phyloP scores from a whole-genome alignment of 2,797 vertebrate genomes.

The Cichlasoma orientale region DNA sequence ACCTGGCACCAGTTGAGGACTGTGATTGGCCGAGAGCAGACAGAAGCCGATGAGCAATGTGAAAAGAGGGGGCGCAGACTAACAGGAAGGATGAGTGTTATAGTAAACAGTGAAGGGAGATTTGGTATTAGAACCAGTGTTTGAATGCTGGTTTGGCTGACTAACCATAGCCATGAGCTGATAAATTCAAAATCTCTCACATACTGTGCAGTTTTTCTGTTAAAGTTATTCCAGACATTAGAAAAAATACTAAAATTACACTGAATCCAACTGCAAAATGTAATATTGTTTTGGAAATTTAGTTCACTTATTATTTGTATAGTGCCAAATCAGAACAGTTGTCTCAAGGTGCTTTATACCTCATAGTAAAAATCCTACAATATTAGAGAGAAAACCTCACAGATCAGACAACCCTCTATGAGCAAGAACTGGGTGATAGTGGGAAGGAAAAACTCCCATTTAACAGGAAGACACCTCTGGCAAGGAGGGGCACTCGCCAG shows the following conservation, averaged over 20 bases:
- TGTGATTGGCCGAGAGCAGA: constrained; percentile 36
- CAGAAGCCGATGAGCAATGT: constrained; percentile 39
- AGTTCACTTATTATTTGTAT: neutral
- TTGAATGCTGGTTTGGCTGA: neutral
- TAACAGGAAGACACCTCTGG: neutral
- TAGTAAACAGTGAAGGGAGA: constrained; percentile 18
- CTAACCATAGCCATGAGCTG: neutral
- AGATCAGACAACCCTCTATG: neutral
- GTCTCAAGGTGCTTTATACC: neutral
- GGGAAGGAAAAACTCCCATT: neutral
- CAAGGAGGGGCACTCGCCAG: neutral
- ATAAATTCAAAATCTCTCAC: constrained; percentile 5
- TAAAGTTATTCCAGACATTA: neutral
- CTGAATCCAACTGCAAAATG: neutral
- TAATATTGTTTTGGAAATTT: neutral
- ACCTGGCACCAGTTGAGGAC: constrained; percentile 36
- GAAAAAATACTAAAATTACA: neutral
- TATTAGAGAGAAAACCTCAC: neutral
- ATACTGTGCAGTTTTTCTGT: neutral
- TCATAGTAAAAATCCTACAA: neutral
- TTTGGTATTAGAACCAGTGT: neutral
- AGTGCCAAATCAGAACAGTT: neutral
- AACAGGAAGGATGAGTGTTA: constrained; percentile 6
- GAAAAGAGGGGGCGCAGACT: constrained; percentile 19
- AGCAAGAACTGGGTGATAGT: neutral